A percentile compares a stretch with the other conserved stretches of the same genome.
Evolutionary conservation across 1,140 invertebrate species (phyloP).

Genomic region (Wasmannia auropunctata): DNA sequence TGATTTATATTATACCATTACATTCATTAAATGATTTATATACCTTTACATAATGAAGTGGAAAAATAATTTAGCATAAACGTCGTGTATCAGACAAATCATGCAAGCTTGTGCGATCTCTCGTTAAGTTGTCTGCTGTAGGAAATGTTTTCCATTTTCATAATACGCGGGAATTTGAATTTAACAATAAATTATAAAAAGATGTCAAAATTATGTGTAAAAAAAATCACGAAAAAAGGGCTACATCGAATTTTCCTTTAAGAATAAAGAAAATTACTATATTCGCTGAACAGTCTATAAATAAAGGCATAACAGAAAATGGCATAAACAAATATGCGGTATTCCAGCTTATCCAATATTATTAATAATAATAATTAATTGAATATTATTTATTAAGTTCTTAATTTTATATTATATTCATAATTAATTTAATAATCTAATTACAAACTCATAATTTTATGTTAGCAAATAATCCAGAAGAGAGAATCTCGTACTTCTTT

Average conservation of each 20-base stretch:
- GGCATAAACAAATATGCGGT: neutral
- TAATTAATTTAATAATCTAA: no score
- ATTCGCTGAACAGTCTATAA: neutral
- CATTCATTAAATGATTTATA: constrained; percentile 16
- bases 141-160: neutral
- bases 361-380: neutral
- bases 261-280: neutral
- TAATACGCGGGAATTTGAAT: neutral
- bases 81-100: neutral
- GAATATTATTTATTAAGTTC: no score
- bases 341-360: no score
- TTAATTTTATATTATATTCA: no score
- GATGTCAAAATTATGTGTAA: neutral
- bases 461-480: no score
- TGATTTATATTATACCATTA: constrained; percentile 3
- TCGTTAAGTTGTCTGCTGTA: neutral
- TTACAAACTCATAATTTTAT: no score
- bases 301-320: neutral
- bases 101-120: neutral
- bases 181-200: neutral
- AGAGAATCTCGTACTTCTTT: neutral
- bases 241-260: neutral
- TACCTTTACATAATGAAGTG: neutral
- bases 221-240: neutral
- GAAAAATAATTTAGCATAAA: neutral